Conservation (phyloP, 2,113 vertebrate species). For the Sturnus vulgaris region DNA sequence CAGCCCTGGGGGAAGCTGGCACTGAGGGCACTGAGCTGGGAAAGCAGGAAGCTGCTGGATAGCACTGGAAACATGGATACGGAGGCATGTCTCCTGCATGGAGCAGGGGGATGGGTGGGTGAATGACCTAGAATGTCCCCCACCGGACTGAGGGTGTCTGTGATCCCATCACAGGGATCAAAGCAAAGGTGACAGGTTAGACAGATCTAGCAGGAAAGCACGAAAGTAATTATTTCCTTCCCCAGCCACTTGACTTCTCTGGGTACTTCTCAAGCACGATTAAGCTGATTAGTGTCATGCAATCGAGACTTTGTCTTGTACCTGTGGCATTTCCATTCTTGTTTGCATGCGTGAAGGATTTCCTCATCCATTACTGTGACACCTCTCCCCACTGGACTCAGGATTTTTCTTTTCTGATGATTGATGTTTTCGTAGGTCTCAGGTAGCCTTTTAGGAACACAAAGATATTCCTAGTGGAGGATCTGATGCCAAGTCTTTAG, state of each 20-base stretch:
- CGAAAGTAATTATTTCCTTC: background rate
- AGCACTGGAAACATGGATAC: background rate
- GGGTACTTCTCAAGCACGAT: background rate
- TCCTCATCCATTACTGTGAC: background rate
- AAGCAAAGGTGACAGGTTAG: background rate
- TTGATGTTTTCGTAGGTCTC: background rate
- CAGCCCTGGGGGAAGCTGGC: background rate
- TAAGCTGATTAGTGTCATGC: constrained; percentile 30
- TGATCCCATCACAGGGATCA: background rate
- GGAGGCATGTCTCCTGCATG: background rate
- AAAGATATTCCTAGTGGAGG: background rate
- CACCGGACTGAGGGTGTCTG: background rate
- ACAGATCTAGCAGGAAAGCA: background rate
- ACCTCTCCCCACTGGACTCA: background rate
- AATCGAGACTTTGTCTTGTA: constrained; percentile 3
- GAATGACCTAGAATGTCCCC: background rate
- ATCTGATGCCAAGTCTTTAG: background rate
- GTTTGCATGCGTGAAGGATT: rapidly evolving
- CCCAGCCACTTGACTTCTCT: background rate
- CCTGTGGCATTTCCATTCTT: background rate
- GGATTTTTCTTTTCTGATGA: background rate
- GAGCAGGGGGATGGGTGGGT: background rate
- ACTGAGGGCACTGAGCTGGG: background rate
- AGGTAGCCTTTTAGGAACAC: background rate
- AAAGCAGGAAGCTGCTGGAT: background rate